Evolutionary conservation across 2,888 invertebrate species (phyloP).

Genomic region (Diadegma fenestrale): DNA sequence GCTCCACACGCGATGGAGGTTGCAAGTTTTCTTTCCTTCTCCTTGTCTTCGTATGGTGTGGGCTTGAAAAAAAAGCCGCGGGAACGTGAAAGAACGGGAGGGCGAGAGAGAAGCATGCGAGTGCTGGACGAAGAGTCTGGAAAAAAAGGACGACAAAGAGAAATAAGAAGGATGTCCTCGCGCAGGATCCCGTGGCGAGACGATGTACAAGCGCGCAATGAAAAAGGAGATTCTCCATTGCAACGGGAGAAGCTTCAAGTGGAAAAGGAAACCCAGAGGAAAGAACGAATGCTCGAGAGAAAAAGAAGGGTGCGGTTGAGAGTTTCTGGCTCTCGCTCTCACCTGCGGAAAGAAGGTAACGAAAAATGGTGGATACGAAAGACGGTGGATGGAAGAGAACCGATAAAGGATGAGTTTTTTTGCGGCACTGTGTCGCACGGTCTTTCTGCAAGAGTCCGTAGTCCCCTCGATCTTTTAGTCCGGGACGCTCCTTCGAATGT

Average conservation of each 20-base stretch:
- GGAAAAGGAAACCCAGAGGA: conserved; percentile 18
- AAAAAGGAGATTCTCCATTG: conserved; percentile 63
- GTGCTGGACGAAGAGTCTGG: conserved; percentile 59
- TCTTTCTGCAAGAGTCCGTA: conserved; percentile 23
- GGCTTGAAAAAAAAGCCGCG: conserved; percentile 26
- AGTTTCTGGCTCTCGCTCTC: conserved; percentile 72
- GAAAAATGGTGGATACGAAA: conserved; percentile 31
- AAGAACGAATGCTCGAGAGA: conserved; percentile 49
- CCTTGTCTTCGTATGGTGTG: conserved; percentile 20
- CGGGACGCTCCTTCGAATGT: conserved; percentile 43
- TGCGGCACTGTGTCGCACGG: conserved; percentile 45
- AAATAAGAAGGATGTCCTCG: conserved; percentile 59
- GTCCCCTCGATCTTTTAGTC: conserved; percentile 58
- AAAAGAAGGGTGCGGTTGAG: conserved; percentile 68
- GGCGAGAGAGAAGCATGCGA: conserved; percentile 48
- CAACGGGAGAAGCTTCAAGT: conserved; percentile 57
- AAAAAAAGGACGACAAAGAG: conserved; percentile 68
- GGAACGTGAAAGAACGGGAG: conserved; percentile 54
- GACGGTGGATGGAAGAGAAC: conserved; percentile 33
- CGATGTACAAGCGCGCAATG: conserved; percentile 63
- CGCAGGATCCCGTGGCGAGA: conserved; percentile 61
- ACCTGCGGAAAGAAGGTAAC: conserved; percentile 44
- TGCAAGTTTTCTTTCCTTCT: conserved; percentile 28
- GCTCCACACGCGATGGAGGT: conserved; percentile 43
- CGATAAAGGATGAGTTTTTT: conserved; percentile 69